Evolutionary conservation across 2,797 vertebrate genomes (phyloP).

Genomic region (Brotogeris chrysoptera): DNA sequence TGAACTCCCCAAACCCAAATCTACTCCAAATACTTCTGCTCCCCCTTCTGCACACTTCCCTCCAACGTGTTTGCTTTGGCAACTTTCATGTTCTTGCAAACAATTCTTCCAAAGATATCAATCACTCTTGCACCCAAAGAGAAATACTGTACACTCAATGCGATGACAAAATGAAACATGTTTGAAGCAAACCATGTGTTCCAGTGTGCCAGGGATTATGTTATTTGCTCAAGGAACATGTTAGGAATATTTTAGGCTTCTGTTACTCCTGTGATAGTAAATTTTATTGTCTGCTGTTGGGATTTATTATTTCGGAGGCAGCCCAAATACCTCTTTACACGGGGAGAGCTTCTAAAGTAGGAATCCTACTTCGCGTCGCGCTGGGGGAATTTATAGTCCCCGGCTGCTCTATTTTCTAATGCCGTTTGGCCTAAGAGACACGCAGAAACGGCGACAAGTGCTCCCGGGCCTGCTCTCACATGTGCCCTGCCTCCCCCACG

Average conservation of each 20-base stretch:
- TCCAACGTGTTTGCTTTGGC: constrained; percentile 94
- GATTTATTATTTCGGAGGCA: constrained; percentile 74
- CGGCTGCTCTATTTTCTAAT: background rate
- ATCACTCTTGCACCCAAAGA: constrained; percentile 90
- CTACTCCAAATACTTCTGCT: constrained; percentile 84
- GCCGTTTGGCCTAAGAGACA: background rate
- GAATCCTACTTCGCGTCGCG: background rate
- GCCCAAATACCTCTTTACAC: constrained; percentile 25
- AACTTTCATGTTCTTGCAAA: constrained; percentile 87
- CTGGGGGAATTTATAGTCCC: background rate
- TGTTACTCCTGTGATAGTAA: constrained; percentile 76
- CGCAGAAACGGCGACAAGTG: fast-evolving
- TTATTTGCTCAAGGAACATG: constrained; percentile 77
- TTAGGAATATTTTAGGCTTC: constrained; percentile 79
- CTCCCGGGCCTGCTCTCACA: background rate
- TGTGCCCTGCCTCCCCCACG: fast-evolving
- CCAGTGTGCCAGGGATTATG: constrained; percentile 75
- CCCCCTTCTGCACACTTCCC: constrained; percentile 82
- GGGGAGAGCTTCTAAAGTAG: constrained; percentile 31
- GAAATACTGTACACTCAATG: constrained; percentile 82
- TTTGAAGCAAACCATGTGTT: constrained; percentile 94
- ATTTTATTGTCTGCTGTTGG: constrained; percentile 72
- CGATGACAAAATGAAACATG: constrained; percentile 93
- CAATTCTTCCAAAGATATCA: constrained; percentile 91
- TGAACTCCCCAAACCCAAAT: constrained; percentile 88